Evolutionary conservation across 2,888 invertebrate species (phyloP).

Genomic region (Dryococelus australis): DNA sequence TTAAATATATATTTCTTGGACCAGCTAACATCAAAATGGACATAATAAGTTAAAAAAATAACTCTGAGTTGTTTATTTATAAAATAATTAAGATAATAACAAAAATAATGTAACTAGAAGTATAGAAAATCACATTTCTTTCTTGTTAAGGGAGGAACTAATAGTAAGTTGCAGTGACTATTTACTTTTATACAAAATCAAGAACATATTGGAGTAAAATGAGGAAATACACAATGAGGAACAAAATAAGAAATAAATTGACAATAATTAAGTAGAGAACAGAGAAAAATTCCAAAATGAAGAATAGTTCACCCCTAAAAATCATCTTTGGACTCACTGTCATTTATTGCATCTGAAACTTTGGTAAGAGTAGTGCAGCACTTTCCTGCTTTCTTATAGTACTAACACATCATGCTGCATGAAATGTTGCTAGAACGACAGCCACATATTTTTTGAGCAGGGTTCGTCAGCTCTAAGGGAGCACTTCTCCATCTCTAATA

Average conservation of each 20-base stretch:
- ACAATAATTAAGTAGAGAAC: too few relatives aligned
- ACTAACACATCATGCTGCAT: background rate
- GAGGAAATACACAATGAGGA: too few relatives aligned
- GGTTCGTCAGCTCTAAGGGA: background rate
- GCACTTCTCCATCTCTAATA: background rate
- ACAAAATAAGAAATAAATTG: constrained; percentile 19
- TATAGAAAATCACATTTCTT: too few relatives aligned
- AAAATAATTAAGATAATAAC: too few relatives aligned
- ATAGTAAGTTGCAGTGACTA: too few relatives aligned
- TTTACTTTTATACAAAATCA: background rate
- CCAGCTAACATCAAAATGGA: background rate
- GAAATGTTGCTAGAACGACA: background rate
- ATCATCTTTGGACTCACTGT: background rate
- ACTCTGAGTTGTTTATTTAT: background rate
- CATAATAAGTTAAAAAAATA: background rate
- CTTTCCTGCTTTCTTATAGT: background rate
- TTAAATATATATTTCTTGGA: background rate
- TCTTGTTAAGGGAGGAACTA: too few relatives aligned
- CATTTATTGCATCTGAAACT: background rate
- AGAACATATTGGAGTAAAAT: background rate
- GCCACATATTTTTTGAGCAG: background rate
- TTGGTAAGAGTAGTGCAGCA: background rate
- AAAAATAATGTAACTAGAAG: too few relatives aligned
- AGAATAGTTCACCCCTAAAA: too few relatives aligned
- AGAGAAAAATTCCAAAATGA: too few relatives aligned